Base-by-base conservation (phyloP, 2,797 vertebrate species). In the Erpetoichthys calabaricus region DNA sequence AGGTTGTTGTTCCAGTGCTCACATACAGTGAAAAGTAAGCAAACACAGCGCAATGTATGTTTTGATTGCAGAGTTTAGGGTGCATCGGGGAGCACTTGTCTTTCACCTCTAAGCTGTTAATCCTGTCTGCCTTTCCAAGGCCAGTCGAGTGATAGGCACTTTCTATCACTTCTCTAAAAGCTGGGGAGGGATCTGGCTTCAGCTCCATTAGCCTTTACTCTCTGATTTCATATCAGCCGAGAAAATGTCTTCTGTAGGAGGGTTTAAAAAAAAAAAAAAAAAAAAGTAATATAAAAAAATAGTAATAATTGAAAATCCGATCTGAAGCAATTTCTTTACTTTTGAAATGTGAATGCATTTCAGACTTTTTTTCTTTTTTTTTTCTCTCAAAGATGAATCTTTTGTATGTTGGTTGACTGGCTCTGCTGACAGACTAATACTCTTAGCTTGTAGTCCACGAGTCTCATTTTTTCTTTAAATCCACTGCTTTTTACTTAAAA, bases 301-400 rank as follows among this genome's bases (percentile, higher is more conserved):
- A 60, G 47, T 8, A 44, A 65, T 68, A 63, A 70, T 65, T 67
- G 66, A 66, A 71, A 69, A 64, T 59, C 55, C 47, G 53, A 67
- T 68, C 59, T 59, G n/a, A 53, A 58, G 65, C 59, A 62, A 51
- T 65, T 66, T 65, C 58, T 62, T 53, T 59, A 57, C 53, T 56
- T 45, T 56, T 42, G 57, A 60, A 60, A 66, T 61, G 58, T 58
- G 61, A 59, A 64, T 54, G 43, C 53, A 41, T 51, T 58, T 54
- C 45, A 4, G 25, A 44, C 4, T 45, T 56, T 55, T 51, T 59
- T 61, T 51, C n/a, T 52, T 62, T 45, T 51, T 46, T 53, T 55
- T 8, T 10, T 51, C 8, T 51, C 8, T 41, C 44, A 25, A 25
- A 25, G 25, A 25, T 25, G 25, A 25, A 25, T 25, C 25, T 25